Evolutionary conservation across 2,797 vertebrate genomes (phyloP), one percentile per base, ranked within the genome.

Genomic region (Myripristis murdjan): DNA sequence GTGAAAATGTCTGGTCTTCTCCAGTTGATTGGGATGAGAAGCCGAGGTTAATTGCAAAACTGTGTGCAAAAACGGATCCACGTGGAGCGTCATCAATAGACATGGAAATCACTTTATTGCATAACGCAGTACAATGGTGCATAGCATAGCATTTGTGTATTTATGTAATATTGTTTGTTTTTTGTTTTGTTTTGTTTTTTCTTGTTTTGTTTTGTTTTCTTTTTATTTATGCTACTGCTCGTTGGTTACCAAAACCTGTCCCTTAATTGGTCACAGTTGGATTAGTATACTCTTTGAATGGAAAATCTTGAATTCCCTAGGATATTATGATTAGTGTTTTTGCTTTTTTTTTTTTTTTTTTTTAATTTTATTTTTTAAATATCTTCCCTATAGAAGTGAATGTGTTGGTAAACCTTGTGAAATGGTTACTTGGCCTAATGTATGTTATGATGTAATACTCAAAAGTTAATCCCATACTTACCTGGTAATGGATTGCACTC

Each of bases 171-270:
- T 92, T 93, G 86, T 91, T 91, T 63, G 73, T 61, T 69, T 92
- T 81, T 90, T 91, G 84, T 92, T 81, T n/a, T n/a, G n/a, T n/a
- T n/a, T 77, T 84, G 4, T 31, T 89, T 86, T 86, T 82, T n/a
- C n/a, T 91, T 63, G 73, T 60, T 69, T 92, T 81, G 90, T 28
- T 28, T 5, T 89, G 86, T 85, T 81, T 85, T 81, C 69, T 75
- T 88, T 89, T 93, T 94, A 95, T 95, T 95, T 95, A 95, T 95
- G 93, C 93, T 94, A 94, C 93, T 94, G 93, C 92, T 94, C 92
- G 93, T 93, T 77, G 91, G 92, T 91, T 93, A 93, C 90, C 92
- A 94, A 94, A 93, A 92, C 79, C 80, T 93, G 81, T 93, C 93
- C 91, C 87, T 92, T 81, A 87, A 92, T 93, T 78, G 22, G 83